Evolutionary conservation across 2,113 vertebrate genomes (phyloP).

Genomic region (Cariama cristata): DNA sequence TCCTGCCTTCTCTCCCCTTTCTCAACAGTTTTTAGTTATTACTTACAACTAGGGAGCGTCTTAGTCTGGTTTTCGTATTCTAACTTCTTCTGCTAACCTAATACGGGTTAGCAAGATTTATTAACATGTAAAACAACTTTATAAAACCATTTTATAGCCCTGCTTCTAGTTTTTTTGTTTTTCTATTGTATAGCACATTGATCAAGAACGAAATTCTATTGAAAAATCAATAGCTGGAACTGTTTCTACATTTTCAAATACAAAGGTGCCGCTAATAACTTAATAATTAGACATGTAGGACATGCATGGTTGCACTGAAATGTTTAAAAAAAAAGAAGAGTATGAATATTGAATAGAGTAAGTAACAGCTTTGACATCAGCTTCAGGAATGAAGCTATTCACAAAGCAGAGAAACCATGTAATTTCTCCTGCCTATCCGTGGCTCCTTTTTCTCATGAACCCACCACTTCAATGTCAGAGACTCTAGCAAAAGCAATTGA

Average conservation of each 20-base stretch:
- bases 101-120: neutral
- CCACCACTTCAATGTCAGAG: neutral
- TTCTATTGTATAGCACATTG: neutral
- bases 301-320: neutral
- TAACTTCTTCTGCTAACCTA: neutral
- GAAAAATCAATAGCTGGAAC: constrained; percentile 6
- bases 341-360: neutral
- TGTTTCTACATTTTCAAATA: neutral
- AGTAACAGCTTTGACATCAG: constrained; percentile 5
- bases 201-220: neutral
- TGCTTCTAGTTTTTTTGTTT: neutral
- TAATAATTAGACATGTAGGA: neutral
- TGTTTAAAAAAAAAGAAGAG: neutral
- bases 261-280: neutral
- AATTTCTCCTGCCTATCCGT: neutral
- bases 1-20: neutral
- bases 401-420: neutral
- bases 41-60: neutral
- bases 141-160: neutral
- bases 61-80: neutral
- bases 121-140: neutral
- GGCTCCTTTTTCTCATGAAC: neutral
- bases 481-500: neutral
- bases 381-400: neutral
- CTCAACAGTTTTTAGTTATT: neutral